Evolutionary conservation across 2,113 vertebrate genomes (phyloP), one percentile per base, ranked within the genome.

Genomic region (Psephotus haematonotus): DNA sequence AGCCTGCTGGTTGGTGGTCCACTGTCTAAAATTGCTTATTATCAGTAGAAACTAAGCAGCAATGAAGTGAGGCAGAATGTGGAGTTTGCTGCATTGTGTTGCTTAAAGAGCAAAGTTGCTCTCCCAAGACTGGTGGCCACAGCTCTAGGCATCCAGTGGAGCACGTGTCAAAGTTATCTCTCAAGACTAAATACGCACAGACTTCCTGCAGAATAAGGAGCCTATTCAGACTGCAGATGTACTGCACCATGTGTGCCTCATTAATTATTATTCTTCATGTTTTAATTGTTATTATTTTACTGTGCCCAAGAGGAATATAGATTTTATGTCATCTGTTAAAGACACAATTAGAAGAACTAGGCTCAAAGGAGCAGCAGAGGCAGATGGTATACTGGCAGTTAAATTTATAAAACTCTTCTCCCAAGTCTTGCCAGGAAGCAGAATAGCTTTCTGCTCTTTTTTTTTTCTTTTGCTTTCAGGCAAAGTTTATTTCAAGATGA

Each of bases 241-340:
- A 31, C 14, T 86, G 62, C 22, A 65, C 68, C 79, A 49, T 71
- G 55, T 91, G 64, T 68, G 18, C 55, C 88, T 81, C 72, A 82
- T 96, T 91, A 91, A 89, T 95, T 95, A 96, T 90, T 97, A 92
- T 78, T 97, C 71, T 88, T 95, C 69, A 84, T 92, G 41, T 87
- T 97, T 96, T 95, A 93, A 95, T 96, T 95, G 82, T 92, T 94
- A 82, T 89, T 95, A 91, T 96, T 96, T 96, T 95, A 93, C 74
- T 72, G 76, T 79, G 74, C 91, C 92, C 88, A 87, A 74, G 91
- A 96, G 77, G 70, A 70, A 94, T 82, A n/a, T 84, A 72, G 9
- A 11, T 29, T 1, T 62, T 95, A 93, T 92, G 62, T 93, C 70
- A 77, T 82, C 69, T 72, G 67, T 91, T 96, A 79, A 86, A 95